Evolutionary conservation across 1,140 invertebrate species (phyloP), one percentile per base, ranked within the genome.

Genomic region (Bombus huntii): DNA sequence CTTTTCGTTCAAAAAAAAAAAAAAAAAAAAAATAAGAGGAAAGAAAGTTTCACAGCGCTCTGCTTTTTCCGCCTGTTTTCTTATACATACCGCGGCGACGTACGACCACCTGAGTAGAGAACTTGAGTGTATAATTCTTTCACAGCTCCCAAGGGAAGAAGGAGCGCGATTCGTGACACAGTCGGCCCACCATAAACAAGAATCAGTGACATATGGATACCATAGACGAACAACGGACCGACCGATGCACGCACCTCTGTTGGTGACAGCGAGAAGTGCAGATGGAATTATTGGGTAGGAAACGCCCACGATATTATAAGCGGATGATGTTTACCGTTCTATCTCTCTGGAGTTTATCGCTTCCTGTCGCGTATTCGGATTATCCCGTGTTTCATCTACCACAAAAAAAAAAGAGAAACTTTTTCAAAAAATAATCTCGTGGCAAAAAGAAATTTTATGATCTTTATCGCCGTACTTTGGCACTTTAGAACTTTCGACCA

Each of bases 271-370:
- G 47, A 62, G 82, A 71, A 84, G 82, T 79, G 39, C 76, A 18
- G 82, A 84, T n/a, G 76, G 72, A 84, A 84, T 84, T 84, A 84
- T 84, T 84, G 82, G 76, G 47, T 71, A 62, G 82, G 75, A 59
- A 79, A 79, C 82, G 47, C 76, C 76, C 82, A 72, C 66, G 82
- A 79, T 84, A 79, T 84, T 84, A 84, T 72, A 79, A 79, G 37
- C 75, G 66, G 39, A 44, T 53, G 74, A 72, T 79, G 78, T 84
- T 71, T 57, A 84, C 39, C 59, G 39, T 84, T 39, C 34, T 47
- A 79, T 71, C 10, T 57, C 28, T 8, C 18, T 12, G n/a, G 18
- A 15, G 9, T 66, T 78, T 31, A 37, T 53, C 8, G 4, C 6
- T 1, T 78, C 3, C 59, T 44, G 25, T 44, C 74, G 4, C 47